Conservation (phyloP, 2,113 vertebrate species). For the Labeo catla region DNA sequence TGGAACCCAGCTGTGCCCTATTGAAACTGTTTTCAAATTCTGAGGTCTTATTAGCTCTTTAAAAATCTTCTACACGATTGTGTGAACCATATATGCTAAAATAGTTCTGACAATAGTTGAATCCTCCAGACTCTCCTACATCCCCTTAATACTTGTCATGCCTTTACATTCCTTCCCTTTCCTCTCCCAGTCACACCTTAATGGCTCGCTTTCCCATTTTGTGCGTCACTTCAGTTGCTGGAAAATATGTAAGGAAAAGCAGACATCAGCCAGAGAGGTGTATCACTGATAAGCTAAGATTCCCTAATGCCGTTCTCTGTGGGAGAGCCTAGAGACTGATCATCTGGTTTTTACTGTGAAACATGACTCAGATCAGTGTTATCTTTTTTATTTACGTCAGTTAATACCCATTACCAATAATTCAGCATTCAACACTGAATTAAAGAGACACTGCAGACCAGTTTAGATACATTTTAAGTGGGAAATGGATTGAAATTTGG, state of each 20-base stretch:
- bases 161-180: conserved; percentile 39
- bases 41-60: not conserved
- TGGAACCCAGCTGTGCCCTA: not conserved
- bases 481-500: not conserved
- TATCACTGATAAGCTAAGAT: not conserved
- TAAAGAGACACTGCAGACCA: not conserved
- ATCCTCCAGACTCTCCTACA: conserved; percentile 6
- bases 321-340: not conserved
- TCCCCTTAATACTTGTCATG: not conserved
- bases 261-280: not conserved
- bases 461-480: not conserved
- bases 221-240: conserved; percentile 33
- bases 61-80: not conserved
- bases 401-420: not conserved
- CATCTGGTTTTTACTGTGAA: not conserved
- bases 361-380: not conserved
- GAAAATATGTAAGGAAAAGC: conserved; percentile 41
- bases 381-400: not conserved
- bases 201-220: conserved; percentile 15
- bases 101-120: not conserved
- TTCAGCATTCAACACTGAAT: not conserved
- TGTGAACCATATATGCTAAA: not conserved
- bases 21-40: not conserved
- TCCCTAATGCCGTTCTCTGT: not conserved
- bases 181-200: conserved; percentile 42